These are phyloP conservation scores for Neosalanx taihuensis DNA, from an alignment of 2,797 vertebrate genomes.

Conservation along the genomic window DNA sequence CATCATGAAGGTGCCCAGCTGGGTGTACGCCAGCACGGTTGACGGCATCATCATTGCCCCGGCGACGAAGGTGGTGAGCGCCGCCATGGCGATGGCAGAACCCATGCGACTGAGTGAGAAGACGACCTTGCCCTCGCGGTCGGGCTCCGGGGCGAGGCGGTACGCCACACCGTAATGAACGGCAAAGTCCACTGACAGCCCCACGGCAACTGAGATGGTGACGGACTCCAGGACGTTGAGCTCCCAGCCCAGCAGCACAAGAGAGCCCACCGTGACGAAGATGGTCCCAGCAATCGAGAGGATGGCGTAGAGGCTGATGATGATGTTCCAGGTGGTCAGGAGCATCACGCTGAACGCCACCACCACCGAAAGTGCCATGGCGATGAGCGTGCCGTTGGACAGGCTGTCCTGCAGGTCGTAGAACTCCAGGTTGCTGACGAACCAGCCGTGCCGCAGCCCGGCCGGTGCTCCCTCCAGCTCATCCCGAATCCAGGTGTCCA, in stretches of 20 bases:
- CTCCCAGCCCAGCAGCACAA: constrained; percentile 97
- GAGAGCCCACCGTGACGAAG: constrained; percentile 93
- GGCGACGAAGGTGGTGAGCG: constrained; percentile 95
- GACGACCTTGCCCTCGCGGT: constrained; percentile 91
- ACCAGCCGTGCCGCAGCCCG: constrained; percentile 91
- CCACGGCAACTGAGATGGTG: constrained; percentile 95
- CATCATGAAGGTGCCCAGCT: constrained; percentile 98
- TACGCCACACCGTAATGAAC: constrained; percentile 98
- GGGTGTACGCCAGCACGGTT: constrained; percentile 92
- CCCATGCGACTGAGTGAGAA: constrained; percentile 98
- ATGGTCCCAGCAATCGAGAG: constrained; percentile 95
- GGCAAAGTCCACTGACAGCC: constrained; percentile 94
- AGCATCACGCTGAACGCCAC: constrained; percentile 98
- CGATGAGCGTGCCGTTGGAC: constrained; percentile 89
- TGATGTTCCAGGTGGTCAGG: constrained; percentile 93
- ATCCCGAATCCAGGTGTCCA: constrained; percentile 87
- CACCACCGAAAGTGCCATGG: constrained; percentile 94
- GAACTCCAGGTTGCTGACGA: constrained; percentile 95
- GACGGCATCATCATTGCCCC: constrained; percentile 99
- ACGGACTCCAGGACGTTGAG: constrained; percentile 95
- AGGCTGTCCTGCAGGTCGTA: constrained; percentile 97
- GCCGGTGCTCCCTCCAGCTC: constrained; percentile 88
- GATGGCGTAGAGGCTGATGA: constrained; percentile 97
- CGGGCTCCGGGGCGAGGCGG: constrained; percentile 87
- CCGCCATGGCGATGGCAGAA: constrained; percentile 97